Evolutionary conservation across 2,797 vertebrate genomes (phyloP), one percentile per base, ranked within the genome.

Genomic region (Botia almorhae): DNA sequence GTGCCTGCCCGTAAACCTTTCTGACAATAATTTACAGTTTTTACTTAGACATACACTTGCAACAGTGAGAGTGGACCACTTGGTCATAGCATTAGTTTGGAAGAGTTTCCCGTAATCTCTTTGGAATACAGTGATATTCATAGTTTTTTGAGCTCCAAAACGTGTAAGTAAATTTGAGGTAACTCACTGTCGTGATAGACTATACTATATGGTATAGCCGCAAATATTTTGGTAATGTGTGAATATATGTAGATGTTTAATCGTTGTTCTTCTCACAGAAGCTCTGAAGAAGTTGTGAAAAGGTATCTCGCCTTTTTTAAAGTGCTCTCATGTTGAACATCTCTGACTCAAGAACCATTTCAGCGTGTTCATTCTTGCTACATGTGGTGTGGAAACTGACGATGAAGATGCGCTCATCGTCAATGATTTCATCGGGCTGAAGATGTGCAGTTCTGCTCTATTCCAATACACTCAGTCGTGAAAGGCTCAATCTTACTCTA

Each of bases 1-100:
- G 60, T 74, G 51, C 61, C 78, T 81, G 82, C 48, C 74, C 51
- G 10, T 77, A 21, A 13, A 71, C 51, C 43, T 82, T 76, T 83
- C 50, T 74, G 78, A 74, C 39, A 85, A 84, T 86, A 69, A 77
- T 86, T 83, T 82, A 86, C 85, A 8, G 46, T 60, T 46, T 69
- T 65, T 77, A 17, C 81, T 58, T 68, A 43, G 58, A 69, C 65
- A 80, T 76, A 79, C 67, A 74, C 65, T 81, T 43, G 61, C 39
- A 81, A 36, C 55, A 61, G 36, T 60, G 56, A 74, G 36, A 19
- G 4, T 58, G 64, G 67, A 48, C 36, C 68, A 69, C 73, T 74
- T 69, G 55, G 29, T 19, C 17, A 48, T 21, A 80, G 72, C 69
- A 67, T 56, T 21, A 58, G 21, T n/a, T n/a, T 43, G 17, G 46